A percentile compares a stretch with the other conserved stretches of the same genome.
phyloP scores from a whole-genome alignment of 1,140 invertebrate genomes.

The Zophobas morio region DNA sequence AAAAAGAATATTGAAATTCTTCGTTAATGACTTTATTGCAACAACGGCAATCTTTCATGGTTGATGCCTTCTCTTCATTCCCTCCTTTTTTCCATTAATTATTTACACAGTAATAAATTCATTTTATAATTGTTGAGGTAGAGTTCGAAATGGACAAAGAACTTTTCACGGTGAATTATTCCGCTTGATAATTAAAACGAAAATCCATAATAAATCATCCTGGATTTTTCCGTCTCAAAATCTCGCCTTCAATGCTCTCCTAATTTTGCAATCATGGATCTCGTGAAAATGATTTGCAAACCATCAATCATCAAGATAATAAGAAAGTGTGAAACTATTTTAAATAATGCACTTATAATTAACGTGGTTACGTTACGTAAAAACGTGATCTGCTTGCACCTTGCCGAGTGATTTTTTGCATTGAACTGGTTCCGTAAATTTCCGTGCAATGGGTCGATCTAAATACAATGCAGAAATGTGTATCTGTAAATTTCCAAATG shows the following conservation, averaged over 20 bases:
- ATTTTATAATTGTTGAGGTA: constrained; percentile 24
- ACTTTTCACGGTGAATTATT: constrained; percentile 39
- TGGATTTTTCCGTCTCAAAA: constrained; percentile 13
- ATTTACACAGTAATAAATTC: constrained; percentile 29
- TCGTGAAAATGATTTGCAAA: constrained; percentile 15
- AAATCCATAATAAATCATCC: constrained; percentile 30
- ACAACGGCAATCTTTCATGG: constrained; percentile 36
- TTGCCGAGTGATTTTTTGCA: background rate
- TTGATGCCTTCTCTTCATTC: constrained; percentile 14
- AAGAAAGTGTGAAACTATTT: constrained; percentile 33
- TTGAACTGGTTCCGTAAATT: background rate
- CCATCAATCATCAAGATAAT: constrained; percentile 31
- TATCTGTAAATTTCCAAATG: too few relatives aligned
- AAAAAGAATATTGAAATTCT: constrained; percentile 9
- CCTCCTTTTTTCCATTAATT: constrained; percentile 27
- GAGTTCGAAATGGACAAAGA: constrained; percentile 30
- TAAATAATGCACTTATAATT: constrained; percentile 27
- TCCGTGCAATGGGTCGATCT: too few relatives aligned
- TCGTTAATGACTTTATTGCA: constrained; percentile 30
- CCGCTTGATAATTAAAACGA: constrained; percentile 29
- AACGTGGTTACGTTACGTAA: background rate
- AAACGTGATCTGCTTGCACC: background rate
- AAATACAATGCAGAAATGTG: too few relatives aligned
- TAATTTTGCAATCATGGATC: constrained; percentile 4
- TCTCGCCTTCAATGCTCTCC: background rate